Percentiles rank a stretch among this genome's conserved stretches.
These are phyloP conservation scores for Borostomias antarcticus DNA, from an alignment of 2,797 vertebrate genomes.

Conservation along the genomic window DNA sequence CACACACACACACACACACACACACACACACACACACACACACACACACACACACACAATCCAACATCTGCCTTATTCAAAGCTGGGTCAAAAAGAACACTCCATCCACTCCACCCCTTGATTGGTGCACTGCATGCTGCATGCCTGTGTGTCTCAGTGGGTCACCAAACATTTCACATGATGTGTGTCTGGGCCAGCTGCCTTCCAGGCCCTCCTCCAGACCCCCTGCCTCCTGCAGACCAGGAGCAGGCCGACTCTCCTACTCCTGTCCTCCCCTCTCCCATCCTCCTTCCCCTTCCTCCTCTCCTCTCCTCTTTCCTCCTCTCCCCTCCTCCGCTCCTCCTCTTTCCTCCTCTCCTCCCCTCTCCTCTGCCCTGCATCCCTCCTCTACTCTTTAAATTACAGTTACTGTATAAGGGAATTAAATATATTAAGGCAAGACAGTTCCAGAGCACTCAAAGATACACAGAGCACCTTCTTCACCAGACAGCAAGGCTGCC, in stretches of 20 bases:
- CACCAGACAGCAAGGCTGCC: no score
- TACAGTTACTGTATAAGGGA: no score
- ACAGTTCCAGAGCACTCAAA: no score
- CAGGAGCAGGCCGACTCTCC: no score
- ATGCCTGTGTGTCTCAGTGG: neutral
- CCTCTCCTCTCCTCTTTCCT: neutral
- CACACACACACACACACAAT: neutral
- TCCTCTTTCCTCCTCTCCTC: neutral
- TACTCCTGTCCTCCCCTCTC: neutral
- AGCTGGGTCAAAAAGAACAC: constrained; percentile 1
- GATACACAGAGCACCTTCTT: no score
- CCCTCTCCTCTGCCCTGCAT: neutral
- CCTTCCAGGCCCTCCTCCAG: neutral
- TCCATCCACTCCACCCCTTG: neutral
- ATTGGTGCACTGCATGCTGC: neutral
- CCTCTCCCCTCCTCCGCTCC: neutral
- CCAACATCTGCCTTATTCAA: constrained; percentile 4
- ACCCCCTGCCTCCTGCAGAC: neutral
- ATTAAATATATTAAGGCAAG: no score
- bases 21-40: constrained; percentile 13
- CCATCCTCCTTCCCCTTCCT: neutral
- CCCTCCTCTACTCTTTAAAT: no score
- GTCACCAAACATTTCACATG: constrained; percentile 3
- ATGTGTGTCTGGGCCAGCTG: neutral
- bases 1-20: constrained; percentile 13